These are phyloP conservation scores for Peromyscus eremicus DNA, from an alignment of 2,797 vertebrate genomes.

Conservation along the genomic window DNA sequence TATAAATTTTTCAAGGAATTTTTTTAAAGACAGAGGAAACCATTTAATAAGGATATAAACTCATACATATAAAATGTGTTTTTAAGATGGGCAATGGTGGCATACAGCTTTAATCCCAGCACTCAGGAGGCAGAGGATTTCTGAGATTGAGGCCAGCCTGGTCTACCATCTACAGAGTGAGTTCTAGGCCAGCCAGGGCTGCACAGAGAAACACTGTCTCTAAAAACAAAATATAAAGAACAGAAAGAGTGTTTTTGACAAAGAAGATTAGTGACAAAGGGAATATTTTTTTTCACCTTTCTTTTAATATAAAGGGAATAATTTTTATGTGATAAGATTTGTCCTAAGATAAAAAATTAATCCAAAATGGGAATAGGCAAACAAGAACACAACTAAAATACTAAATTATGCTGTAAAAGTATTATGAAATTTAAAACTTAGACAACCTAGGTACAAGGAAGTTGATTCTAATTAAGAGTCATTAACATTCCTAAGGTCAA, in stretches of 20 bases:
- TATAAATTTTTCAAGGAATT: neutral
- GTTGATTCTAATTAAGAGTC: neutral
- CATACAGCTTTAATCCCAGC: neutral
- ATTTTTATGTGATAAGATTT: neutral
- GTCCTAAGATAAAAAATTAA: neutral
- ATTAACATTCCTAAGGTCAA: neutral
- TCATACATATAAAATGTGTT: neutral
- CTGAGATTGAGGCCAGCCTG: neutral
- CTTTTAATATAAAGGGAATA: neutral
- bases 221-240: neutral
- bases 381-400: neutral
- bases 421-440: neutral
- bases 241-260: neutral
- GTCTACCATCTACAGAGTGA: neutral
- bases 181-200: neutral
- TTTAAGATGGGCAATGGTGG: neutral
- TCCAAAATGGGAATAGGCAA: neutral
- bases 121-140: neutral
- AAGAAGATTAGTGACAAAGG: neutral
- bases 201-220: neutral
- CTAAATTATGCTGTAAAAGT: neutral
- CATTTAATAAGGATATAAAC: neutral
- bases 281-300: neutral
- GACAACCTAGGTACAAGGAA: neutral
- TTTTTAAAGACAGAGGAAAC: neutral